phyloP scores from a whole-genome alignment of 2,888 invertebrate genomes.

The Brenthis ino region DNA sequence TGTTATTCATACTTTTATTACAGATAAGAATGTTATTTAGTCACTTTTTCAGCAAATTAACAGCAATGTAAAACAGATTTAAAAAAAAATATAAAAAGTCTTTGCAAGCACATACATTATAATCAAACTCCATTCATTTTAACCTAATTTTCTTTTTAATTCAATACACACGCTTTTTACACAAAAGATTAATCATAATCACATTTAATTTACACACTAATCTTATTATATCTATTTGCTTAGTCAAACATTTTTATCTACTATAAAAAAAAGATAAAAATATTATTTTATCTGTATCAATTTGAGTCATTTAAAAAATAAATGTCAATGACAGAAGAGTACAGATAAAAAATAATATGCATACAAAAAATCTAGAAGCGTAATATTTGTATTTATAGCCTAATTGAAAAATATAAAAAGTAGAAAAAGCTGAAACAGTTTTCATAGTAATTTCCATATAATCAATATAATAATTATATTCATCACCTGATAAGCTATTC shows the following conservation, averaged over 20 bases:
- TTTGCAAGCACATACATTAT: not conserved
- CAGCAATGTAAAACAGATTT: no score
- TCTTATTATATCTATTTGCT: constrained; percentile 1
- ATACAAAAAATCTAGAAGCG: constrained; percentile 13
- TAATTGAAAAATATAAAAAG: not conserved
- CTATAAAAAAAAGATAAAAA: not conserved
- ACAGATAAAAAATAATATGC: constrained; percentile 10
- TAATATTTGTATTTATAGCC: constrained; percentile 3
- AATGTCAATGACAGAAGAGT: constrained; percentile 11
- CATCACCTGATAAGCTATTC: no score
- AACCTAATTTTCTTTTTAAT: not conserved
- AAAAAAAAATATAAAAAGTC: no score
- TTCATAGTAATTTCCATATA: not conserved
- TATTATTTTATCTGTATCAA: constrained; percentile 6
- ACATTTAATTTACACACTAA: constrained; percentile 4
- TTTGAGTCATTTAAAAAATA: constrained; percentile 4
- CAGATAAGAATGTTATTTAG: no score
- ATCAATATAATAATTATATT: not conserved
- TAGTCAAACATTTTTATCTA: not conserved
- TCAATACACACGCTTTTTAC: not conserved
- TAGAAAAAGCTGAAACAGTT: constrained; percentile 12
- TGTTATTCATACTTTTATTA: no score
- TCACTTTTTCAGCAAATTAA: no score
- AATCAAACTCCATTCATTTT: not conserved
- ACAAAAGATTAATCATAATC: constrained; percentile 5